Conservation (phyloP, 1,140 invertebrate genomes). For the Triops longicaudatus region DNA sequence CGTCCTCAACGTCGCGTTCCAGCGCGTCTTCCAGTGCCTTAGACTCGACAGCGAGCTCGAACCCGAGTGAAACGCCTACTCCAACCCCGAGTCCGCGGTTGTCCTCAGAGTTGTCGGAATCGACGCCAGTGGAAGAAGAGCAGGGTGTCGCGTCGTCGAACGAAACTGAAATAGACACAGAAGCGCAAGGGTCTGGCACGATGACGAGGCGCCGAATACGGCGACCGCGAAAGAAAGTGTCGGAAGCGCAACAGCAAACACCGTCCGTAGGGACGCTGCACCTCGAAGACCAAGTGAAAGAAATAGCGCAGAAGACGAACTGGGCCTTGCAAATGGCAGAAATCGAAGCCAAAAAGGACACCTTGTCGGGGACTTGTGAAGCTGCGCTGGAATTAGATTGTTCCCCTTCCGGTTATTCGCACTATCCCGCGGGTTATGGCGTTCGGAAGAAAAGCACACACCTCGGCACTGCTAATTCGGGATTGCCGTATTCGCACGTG, state of each 20-base stretch:
- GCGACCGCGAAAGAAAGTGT: constrained; percentile 15
- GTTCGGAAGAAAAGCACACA: not conserved
- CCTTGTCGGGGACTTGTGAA: not conserved
- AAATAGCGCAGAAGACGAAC: not conserved
- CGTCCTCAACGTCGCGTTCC: not conserved
- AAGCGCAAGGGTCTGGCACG: not conserved
- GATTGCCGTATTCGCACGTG: not conserved
- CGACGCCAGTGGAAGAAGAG: constrained; percentile 5
- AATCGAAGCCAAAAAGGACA: not conserved
- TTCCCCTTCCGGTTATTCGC: not conserved
- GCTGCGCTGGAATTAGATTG: not conserved
- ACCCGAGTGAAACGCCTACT: constrained; percentile 16
- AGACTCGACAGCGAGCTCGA: constrained; percentile 14
- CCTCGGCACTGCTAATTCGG: not conserved
- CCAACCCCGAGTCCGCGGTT: constrained; percentile 18
- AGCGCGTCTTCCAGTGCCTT: not conserved
- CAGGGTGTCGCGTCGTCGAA: not conserved
- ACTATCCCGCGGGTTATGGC: not conserved
- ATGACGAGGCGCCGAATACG: constrained; percentile 4
- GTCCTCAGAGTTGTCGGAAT: not conserved
- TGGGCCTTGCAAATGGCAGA: not conserved
- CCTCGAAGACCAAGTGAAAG: not conserved
- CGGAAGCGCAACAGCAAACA: not conserved
- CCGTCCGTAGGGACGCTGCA: not conserved
- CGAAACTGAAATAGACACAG: constrained; percentile 3